Conservation (phyloP, 2,113 vertebrate genomes). For the Numida meleagris region DNA sequence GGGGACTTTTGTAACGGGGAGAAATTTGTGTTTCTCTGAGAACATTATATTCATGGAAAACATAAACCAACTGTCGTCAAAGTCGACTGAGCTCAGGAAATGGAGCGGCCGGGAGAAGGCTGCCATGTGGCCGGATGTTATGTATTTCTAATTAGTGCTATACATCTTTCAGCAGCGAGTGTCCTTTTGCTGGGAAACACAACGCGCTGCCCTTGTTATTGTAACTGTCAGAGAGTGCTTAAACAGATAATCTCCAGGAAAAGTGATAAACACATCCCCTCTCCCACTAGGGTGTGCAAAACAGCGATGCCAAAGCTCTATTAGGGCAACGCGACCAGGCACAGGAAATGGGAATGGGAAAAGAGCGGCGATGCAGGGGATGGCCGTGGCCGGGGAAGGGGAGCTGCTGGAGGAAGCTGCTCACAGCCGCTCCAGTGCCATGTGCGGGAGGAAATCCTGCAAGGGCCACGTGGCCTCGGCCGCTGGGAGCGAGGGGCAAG, state of each 20-base stretch:
- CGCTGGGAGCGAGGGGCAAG: not conserved
- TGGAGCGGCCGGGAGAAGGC: conserved; percentile 95
- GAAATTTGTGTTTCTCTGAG: conserved; percentile 78
- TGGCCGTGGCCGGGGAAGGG: not conserved
- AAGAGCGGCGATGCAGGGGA: not conserved
- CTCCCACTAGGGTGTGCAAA: conserved; percentile 78
- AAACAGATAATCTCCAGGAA: conserved; percentile 89
- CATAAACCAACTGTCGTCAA: conserved; percentile 96
- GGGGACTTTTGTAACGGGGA: conserved; percentile 47
- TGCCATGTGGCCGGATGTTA: conserved; percentile 99
- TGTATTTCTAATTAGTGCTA: conserved; percentile 99
- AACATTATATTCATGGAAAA: conserved; percentile 86
- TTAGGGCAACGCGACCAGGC: conserved; percentile 74
- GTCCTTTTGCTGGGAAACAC: conserved; percentile 94
- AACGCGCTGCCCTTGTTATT: conserved; percentile 88
- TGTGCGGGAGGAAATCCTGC: conserved; percentile 36
- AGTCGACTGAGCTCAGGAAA: conserved; percentile 97
- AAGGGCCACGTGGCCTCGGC: not conserved
- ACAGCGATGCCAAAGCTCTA: conserved; percentile 78
- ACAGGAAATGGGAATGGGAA: conserved; percentile 78
- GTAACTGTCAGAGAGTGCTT: conserved; percentile 89
- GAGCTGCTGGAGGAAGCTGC: conserved; percentile 41
- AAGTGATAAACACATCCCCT: conserved; percentile 86
- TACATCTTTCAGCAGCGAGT: conserved; percentile 99
- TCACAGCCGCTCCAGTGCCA: not conserved